Conservation (phyloP, 2,113 vertebrate species). For the Oxyura jamaicensis region DNA sequence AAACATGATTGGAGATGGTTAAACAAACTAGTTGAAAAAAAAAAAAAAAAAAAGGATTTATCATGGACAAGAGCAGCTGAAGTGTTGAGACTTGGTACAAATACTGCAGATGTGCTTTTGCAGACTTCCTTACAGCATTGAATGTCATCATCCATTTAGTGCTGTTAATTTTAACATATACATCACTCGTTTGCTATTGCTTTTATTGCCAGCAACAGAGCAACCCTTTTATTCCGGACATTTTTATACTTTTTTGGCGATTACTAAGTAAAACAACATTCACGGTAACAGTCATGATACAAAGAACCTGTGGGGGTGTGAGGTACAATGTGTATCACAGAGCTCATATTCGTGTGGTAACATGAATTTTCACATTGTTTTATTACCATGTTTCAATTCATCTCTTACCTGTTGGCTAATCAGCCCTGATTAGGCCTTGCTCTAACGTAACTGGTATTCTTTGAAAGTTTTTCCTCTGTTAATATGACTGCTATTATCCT, state of each 20-base stretch:
- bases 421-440: background rate
- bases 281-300: background rate
- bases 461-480: background rate
- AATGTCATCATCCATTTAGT: background rate
- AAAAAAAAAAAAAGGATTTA: too few species aligned
- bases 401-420: background rate
- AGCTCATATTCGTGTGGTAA: background rate
- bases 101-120: background rate
- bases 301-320: background rate
- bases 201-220: background rate
- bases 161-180: background rate
- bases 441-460: background rate
- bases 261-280: background rate
- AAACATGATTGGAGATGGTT: background rate
- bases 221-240: background rate
- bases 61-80: background rate
- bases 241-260: background rate
- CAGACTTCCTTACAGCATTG: background rate
- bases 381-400: background rate
- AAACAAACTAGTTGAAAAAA: background rate
- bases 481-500: background rate
- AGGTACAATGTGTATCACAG: background rate
- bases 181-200: background rate
- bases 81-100: background rate
- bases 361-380: background rate